Conservation (phyloP, 2,113 vertebrate genomes). For the Anser brachyrhynchus region DNA sequence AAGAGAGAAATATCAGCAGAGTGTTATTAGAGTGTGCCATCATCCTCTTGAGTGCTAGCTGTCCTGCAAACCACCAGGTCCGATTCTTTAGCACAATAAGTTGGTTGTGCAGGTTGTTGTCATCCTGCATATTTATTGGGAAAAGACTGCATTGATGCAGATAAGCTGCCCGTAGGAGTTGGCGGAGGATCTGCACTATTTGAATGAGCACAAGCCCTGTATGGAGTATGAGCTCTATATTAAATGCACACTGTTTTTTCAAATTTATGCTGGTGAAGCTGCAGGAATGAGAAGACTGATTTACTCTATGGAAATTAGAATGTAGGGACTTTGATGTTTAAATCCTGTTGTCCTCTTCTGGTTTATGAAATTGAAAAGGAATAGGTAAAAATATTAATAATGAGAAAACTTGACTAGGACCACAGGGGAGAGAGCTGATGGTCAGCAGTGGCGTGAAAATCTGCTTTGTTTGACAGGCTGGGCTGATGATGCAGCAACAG, state of each 20-base stretch:
- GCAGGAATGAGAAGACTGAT: conserved; percentile 11
- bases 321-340: conserved; percentile 32
- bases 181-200: not conserved
- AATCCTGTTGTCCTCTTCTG: conserved; percentile 43
- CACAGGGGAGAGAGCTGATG: not conserved
- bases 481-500: rapidly evolving
- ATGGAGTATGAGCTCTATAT: not conserved
- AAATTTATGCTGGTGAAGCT: not conserved
- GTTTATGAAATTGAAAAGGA: conserved; percentile 24
- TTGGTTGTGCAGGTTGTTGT: not conserved
- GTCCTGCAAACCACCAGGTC: not conserved
- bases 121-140: not conserved
- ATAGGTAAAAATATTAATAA: conserved; percentile 1
- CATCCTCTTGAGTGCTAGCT: not conserved
- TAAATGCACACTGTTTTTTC: not conserved
- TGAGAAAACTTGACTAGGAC: not conserved
- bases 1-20: not conserved
- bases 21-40: rapidly evolving
- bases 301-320: not conserved
- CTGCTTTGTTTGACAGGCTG: not conserved
- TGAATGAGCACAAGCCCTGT: not conserved
- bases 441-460: not conserved
- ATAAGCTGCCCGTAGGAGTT: not conserved
- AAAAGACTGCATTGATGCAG: not conserved
- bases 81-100: rapidly evolving